These are phyloP conservation scores for Syngnathus scovelli DNA, from an alignment of 2,113 vertebrate species.

Conservation along the genomic window DNA sequence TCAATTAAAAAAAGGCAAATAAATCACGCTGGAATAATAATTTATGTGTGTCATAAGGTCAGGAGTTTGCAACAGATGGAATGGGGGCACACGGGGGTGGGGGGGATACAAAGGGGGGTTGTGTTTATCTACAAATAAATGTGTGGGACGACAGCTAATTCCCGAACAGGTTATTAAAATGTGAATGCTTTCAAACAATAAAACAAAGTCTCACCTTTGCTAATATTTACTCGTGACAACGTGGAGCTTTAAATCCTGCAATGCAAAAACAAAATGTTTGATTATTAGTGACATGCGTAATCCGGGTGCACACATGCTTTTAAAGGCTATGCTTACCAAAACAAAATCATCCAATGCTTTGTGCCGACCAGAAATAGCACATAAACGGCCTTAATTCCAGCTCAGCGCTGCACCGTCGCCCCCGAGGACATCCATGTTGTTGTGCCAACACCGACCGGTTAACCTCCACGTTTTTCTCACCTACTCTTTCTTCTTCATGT, in stretches of 20 bases:
- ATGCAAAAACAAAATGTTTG: not conserved
- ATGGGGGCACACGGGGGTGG: conserved; percentile 12
- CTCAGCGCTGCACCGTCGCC: conserved; percentile 46
- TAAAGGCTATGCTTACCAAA: conserved; percentile 34
- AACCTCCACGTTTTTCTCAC: conserved; percentile 19
- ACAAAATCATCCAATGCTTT: conserved; percentile 9
- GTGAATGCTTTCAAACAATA: not conserved
- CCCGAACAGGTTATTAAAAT: conserved; percentile 1
- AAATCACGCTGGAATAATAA: conserved; percentile 25
- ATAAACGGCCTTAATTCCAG: conserved; percentile 46
- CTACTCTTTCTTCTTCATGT: conserved; percentile 28
- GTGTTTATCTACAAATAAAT: conserved; percentile 19
- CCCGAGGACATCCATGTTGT: conserved; percentile 59
- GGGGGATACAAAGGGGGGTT: conserved; percentile 2
- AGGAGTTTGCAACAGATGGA: conserved; percentile 53
- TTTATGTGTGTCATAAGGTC: conserved; percentile 24
- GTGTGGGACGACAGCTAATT: conserved; percentile 4
- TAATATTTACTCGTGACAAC: not conserved
- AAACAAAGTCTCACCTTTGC: conserved; percentile 27
- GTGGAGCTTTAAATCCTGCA: conserved; percentile 11
- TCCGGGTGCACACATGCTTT: not conserved
- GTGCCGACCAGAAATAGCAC: conserved; percentile 20
- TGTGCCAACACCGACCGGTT: conserved; percentile 14
- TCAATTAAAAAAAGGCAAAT: conserved; percentile 47
- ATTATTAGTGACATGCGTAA: not conserved